Evolutionary conservation across 2,888 invertebrate genomes (phyloP), one percentile per base, ranked within the genome.

Genomic region (Troides helena): DNA sequence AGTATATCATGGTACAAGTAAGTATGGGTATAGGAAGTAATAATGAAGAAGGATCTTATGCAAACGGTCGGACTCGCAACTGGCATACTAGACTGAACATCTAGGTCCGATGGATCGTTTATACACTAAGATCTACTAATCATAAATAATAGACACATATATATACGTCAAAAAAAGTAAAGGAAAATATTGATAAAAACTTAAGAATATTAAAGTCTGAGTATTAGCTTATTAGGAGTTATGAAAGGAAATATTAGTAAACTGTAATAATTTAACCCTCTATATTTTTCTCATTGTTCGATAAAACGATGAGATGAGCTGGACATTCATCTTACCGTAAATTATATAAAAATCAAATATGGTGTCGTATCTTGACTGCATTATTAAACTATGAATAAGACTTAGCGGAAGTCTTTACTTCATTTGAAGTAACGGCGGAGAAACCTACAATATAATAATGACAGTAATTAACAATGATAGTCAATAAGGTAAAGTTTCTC

Each of bases 1-100:
- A 2, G 14, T 50, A 50, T 50, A 17, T 14, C 2, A 5, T 36
- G 10, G 39, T 30, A 46, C 10, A 46, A 46, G 14, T 12, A 43
- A 43, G 14, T 50, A 2, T 50, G 50, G 70, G 74, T 73, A 72
- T 74, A 73, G 69, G 76, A 74, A 73, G 69, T 76, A 74, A 72
- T 69, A 62, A 69, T 73, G 77, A 72, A 77, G 76, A 74, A 76
- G 76, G 76, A 80, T 78, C 77, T 88, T 85, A 85, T 82, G 89
- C 84, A 88, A 88, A 79, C 78, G 80, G 81, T 80, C 77, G 81
- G 82, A 84, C 83, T 82, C 78, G 72, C 76, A 78, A 80, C 72
- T 74, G 85, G 78, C 75, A 88, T 88, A 89, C 85, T 83, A 88
- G 83, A 81, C 75, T 85, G 88, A 74, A 62, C 84, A 88, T 86